Conservation (phyloP, 1,140 invertebrate species). For the Campoletis sonorensis region DNA sequence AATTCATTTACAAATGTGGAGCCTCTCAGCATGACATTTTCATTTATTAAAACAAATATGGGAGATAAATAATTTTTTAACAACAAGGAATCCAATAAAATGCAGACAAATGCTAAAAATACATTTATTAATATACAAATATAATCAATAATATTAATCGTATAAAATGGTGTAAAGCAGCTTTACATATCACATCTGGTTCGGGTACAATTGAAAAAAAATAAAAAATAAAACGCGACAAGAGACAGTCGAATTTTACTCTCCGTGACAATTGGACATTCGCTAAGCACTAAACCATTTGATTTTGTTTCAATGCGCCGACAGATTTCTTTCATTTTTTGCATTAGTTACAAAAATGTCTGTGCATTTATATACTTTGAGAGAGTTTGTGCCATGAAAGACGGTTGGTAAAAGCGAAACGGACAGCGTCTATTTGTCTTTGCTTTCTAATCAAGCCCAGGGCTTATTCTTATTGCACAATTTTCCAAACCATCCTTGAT, state of each 20-base stretch:
- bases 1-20: too few species aligned
- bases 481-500: constrained; percentile 84
- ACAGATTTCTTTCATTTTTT: background rate
- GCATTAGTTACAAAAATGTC: background rate
- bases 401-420: background rate
- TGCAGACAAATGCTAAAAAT: constrained; percentile 49
- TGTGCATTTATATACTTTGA: background rate
- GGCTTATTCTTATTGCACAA: constrained; percentile 82
- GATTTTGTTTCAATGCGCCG: background rate
- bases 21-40: too few species aligned
- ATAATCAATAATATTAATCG: constrained; percentile 70
- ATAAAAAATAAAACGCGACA: constrained; percentile 25
- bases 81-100: constrained; percentile 24
- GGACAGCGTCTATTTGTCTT: background rate
- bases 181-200: constrained; percentile 77
- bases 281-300: constrained; percentile 17
- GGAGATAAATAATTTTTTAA: background rate
- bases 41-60: background rate
- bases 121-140: constrained; percentile 65
- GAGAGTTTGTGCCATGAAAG: background rate
- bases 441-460: constrained; percentile 65
- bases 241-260: background rate
- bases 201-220: constrained; percentile 62
- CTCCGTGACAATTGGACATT: constrained; percentile 3
- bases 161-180: constrained; percentile 73